These are phyloP conservation scores for Garrulus glandarius DNA, from an alignment of 2,797 vertebrate genomes.

Conservation along the genomic window DNA sequence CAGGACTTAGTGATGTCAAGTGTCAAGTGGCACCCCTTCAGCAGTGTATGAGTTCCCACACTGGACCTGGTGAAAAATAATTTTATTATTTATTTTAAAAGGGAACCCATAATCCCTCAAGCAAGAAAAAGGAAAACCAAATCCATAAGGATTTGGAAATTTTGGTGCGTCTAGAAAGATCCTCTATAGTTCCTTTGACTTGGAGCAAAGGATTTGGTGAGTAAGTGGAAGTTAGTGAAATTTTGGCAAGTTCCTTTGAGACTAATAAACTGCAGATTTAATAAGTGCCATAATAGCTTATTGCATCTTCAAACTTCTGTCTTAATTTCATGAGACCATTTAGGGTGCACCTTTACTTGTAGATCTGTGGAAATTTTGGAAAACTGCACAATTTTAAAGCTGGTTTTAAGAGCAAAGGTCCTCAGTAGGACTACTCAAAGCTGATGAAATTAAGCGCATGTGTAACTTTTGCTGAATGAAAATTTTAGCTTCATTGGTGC, in stretches of 20 bases:
- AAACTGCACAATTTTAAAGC: background rate
- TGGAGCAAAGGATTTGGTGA: background rate
- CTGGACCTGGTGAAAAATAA: background rate
- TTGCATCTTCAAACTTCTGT: background rate
- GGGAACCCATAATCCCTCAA: background rate
- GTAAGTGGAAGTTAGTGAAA: background rate
- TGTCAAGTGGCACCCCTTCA: background rate
- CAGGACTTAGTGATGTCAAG: background rate
- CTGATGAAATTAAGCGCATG: background rate
- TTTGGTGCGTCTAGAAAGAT: background rate
- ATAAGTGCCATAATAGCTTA: background rate
- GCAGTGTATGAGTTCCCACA: background rate
- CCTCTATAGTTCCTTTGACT: background rate
- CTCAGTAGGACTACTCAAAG: background rate
- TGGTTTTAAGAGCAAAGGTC: background rate
- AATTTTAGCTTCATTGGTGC: background rate
- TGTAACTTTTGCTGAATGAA: background rate
- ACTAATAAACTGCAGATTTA: constrained; percentile 3
- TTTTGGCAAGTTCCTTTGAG: background rate
- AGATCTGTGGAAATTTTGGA: background rate
- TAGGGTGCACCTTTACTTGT: background rate
- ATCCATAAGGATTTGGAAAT: background rate
- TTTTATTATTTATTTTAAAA: background rate
- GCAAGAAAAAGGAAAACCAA: background rate
- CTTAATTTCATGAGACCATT: background rate